Percentiles rank a stretch among this genome's conserved stretches.
Conservation (phyloP, 2,888 invertebrate species). For the Osedax frankpressi region DNA sequence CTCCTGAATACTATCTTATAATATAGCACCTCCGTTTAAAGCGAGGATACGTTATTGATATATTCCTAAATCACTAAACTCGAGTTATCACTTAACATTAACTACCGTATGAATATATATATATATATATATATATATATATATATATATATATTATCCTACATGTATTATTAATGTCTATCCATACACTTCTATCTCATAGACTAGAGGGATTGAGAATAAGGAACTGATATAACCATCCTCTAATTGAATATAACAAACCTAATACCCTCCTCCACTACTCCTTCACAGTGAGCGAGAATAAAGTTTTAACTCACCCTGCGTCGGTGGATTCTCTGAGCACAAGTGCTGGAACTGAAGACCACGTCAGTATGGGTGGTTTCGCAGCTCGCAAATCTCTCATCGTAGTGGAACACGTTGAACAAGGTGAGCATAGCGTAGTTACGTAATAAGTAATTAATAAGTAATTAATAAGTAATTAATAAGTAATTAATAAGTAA, state of each 20-base stretch:
- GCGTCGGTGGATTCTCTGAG: constrained; percentile 57
- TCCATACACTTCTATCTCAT: too few species aligned
- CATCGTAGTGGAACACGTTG: constrained; percentile 50
- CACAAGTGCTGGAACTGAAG: constrained; percentile 58
- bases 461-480: too few species aligned
- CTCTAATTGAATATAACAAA: too few species aligned
- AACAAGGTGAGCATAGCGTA: constrained; percentile 45
- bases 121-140: constrained; percentile 1
- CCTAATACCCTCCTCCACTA: neutral
- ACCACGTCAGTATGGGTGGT: constrained; percentile 61
- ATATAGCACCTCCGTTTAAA: too few species aligned
- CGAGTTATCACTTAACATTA: too few species aligned
- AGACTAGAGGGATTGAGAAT: too few species aligned
- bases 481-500: too few species aligned
- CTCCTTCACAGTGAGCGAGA: constrained; percentile 52
- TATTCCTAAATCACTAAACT: too few species aligned
- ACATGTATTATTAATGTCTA: neutral
- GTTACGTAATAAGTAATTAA: too few species aligned
- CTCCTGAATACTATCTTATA: too few species aligned
- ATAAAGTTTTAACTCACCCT: constrained; percentile 59
- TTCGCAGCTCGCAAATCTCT: constrained; percentile 56
- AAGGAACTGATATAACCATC: too few species aligned
- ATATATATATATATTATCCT: neutral
- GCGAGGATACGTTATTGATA: too few species aligned
- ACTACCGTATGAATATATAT: neutral